Evolutionary conservation across 2,113 vertebrate species (phyloP).

Genomic region (Sebastes fasciatus): DNA sequence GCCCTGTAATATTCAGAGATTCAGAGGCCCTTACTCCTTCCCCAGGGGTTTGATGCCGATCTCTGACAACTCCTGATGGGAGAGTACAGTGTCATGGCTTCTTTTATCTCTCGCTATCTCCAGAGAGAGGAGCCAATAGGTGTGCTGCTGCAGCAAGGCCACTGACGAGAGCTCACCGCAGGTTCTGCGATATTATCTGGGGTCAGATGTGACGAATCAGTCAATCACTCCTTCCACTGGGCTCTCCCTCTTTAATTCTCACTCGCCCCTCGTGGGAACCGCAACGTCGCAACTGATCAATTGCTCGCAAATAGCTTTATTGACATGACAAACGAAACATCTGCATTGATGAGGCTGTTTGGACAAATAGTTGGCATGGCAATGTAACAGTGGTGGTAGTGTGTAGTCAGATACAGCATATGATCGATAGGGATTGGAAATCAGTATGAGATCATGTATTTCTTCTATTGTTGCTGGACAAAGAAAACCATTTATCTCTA

Average conservation of each 20-base stretch:
- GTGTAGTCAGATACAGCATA: not conserved
- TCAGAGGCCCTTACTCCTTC: conserved; percentile 21
- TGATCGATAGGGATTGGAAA: not conserved
- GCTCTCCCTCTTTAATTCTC: conserved; percentile 50
- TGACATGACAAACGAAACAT: conserved; percentile 80
- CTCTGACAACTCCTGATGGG: conserved; percentile 52
- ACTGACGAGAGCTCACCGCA: conserved; percentile 35
- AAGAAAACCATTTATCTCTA: not conserved
- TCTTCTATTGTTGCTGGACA: not conserved
- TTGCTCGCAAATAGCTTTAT: conserved; percentile 79
- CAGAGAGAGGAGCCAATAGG: conserved; percentile 51
- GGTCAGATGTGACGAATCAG: conserved; percentile 74
- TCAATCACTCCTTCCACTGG: conserved; percentile 45
- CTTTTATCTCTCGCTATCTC: conserved; percentile 67
- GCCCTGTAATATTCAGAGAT: conserved; percentile 4
- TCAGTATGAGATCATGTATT: not conserved
- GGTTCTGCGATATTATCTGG: conserved; percentile 71
- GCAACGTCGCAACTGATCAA: conserved; percentile 70
- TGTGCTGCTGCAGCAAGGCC: conserved; percentile 33
- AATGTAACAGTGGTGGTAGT: not conserved
- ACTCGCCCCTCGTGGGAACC: conserved; percentile 38
- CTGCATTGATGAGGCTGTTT: conserved; percentile 70
- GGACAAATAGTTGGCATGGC: conserved; percentile 43
- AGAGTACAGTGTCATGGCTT: conserved; percentile 51
- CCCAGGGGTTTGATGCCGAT: conserved; percentile 35